Percentiles rank a stretch among this genome's conserved stretches.
These are phyloP conservation scores for Pseudochirops cupreus DNA, from an alignment of 2,797 vertebrate species.

Conservation along the genomic window DNA sequence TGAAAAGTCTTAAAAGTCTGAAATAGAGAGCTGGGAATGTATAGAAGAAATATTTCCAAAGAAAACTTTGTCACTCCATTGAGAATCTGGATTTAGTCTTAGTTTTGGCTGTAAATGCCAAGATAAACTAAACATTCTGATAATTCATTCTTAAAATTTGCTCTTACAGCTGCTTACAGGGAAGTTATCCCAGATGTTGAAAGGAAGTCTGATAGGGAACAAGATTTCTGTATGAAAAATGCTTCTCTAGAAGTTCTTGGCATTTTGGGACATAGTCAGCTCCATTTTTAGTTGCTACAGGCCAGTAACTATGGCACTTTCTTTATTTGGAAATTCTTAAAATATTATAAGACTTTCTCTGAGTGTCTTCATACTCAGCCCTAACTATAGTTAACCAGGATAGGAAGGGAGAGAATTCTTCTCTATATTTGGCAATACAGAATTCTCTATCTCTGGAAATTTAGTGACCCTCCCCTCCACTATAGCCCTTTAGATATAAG, in stretches of 20 bases:
- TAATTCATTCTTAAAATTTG: constrained; percentile 33
- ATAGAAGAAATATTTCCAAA: background rate
- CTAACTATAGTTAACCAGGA: background rate
- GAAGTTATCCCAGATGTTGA: background rate
- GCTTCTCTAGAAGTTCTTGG: background rate
- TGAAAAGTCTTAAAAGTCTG: background rate
- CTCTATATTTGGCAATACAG: background rate
- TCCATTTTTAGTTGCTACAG: background rate
- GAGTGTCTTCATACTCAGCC: background rate
- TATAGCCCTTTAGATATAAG: background rate
- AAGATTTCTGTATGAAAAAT: background rate
- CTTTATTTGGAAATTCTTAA: background rate
- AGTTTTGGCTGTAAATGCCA: background rate
- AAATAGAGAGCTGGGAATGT: background rate
- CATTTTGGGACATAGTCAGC: background rate
- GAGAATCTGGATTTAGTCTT: background rate
- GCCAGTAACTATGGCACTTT: background rate
- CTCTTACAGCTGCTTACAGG: background rate
- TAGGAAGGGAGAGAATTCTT: background rate
- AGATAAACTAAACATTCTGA: background rate
- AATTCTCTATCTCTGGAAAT: background rate
- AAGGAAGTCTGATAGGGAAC: background rate
- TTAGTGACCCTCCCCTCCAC: background rate
- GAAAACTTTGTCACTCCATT: background rate
- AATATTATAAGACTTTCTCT: background rate